phyloP scores from a whole-genome alignment of 2,888 invertebrate species.

The Sinhomidia bicolor region DNA sequence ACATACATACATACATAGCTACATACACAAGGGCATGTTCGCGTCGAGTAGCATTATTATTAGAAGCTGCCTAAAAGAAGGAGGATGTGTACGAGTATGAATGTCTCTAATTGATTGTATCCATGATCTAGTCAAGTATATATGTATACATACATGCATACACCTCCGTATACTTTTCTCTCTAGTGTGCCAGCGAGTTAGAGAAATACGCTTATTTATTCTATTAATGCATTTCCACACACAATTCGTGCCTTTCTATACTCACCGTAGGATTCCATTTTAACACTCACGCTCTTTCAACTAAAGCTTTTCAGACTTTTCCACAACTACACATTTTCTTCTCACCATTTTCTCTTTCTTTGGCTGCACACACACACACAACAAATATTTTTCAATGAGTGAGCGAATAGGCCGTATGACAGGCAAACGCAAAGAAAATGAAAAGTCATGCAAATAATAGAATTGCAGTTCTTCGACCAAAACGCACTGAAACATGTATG shows the following conservation, averaged over 20 bases:
- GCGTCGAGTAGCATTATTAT: no score
- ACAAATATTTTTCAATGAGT: slow-evolving; percentile 8
- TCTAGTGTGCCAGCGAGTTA: neutral
- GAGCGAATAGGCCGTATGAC: neutral
- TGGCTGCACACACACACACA: neutral
- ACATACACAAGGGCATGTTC: neutral
- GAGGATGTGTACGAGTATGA: neutral
- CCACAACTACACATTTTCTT: no score
- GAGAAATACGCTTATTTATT: slow-evolving; percentile 45
- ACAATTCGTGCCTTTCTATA: slow-evolving; percentile 50
- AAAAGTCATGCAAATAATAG: no score
- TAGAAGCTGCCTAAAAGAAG: no score
- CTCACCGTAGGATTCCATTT: slow-evolving; percentile 49
- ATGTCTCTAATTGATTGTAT: slow-evolving; percentile 27
- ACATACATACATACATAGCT: neutral
- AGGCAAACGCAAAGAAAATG: neutral
- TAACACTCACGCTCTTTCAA: slow-evolving; percentile 6
- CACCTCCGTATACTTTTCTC: neutral
- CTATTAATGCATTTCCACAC: slow-evolving; percentile 47
- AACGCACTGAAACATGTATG: no score
- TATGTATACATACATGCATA: neutral
- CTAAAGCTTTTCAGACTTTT: neutral
- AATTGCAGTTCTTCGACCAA: no score
- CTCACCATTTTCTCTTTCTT: no score
- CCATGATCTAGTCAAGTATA: neutral